Evolutionary conservation across 2,797 vertebrate species (phyloP), one percentile per base, ranked within the genome.

Genomic region (Tachyglossus aculeatus): DNA sequence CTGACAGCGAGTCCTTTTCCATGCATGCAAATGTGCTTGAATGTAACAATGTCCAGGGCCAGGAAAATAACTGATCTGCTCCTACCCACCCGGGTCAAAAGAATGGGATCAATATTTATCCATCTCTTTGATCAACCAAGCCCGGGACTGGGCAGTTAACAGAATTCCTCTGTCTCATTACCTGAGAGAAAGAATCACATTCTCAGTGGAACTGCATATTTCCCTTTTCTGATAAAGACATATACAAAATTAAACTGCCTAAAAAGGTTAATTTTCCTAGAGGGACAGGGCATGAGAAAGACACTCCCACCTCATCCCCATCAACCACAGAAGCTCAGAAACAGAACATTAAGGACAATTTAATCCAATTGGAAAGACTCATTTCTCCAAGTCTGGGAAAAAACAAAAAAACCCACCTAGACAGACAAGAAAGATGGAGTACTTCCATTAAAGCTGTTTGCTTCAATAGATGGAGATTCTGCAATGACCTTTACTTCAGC

Each of bases 381-480:
- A 5, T 36, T 60, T 71, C 38, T 68, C 37, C 24, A 52, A n/a
- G 41, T 52, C 7, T 33, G 36, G 11, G n/a, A 16, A 36, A 52
- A 53, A 48, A 22, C 2, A 13, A 19, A 40, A n/a, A 15, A 13
- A 44, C 29, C 27, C 52, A 37, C 6, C 0, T 44, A 70, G 43
- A 57, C 58, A 67, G 72, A 77, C 65, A 22, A 39, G 58, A 73
- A 86, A 93, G 93, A 95, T 85, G 81, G 91, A 95, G 80, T 75
- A 76, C 79, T 92, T 90, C 85, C 91, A 94, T 95, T 95, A 95
- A 91, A 89, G 94, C 89, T 90, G 92, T 95, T 95, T 96, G 93
- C 95, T 95, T 95, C 91, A 93, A 90, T 95, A 94, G 95, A 91
- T 76, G 69, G 81, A 89, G 87, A 95, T 95, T 95, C 93, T 93